These are phyloP conservation scores for Tupiocoris notatus DNA, from an alignment of 2,888 invertebrate genomes.

Conservation along the genomic window DNA sequence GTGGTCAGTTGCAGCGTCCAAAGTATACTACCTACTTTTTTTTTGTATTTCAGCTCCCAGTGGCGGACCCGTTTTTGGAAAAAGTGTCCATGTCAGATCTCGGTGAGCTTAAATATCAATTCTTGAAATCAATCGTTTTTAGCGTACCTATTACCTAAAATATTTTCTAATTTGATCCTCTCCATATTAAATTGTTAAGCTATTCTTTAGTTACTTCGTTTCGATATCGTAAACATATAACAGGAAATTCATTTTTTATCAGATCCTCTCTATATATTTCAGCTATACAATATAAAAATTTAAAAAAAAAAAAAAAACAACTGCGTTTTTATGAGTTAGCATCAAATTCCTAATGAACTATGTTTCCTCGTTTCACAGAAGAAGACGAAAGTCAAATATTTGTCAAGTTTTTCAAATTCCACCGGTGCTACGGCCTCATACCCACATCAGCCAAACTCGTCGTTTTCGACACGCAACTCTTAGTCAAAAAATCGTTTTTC, in stretches of 20 bases:
- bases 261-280: too few relatives aligned
- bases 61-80: slow-evolving; percentile 87
- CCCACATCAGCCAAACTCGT: slow-evolving; percentile 99
- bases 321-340: not conserved
- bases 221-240: too few relatives aligned
- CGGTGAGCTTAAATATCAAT: slow-evolving; percentile 62
- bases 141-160: not conserved
- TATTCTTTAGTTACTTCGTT: too few relatives aligned
- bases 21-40: too few relatives aligned
- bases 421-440: slow-evolving; percentile 99
- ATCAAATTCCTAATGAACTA: not conserved
- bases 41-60: slow-evolving; percentile 69
- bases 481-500: slow-evolving; percentile 98
- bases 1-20: too few relatives aligned
- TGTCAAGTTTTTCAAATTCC: slow-evolving; percentile 98
- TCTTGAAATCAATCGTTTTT: not conserved
- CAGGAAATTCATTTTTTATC: too few relatives aligned
- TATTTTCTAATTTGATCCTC: not conserved
- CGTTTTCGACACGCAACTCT: slow-evolving; percentile 96
- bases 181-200: too few relatives aligned
- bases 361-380: slow-evolving; percentile 65
- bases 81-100: slow-evolving; percentile 76
- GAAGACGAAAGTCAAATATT: slow-evolving; percentile 97
- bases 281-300: too few relatives aligned
- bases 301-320: too few relatives aligned